These are phyloP conservation scores for Ochotona curzoniae DNA, from an alignment of 2,113 vertebrate species.

Conservation along the genomic window DNA sequence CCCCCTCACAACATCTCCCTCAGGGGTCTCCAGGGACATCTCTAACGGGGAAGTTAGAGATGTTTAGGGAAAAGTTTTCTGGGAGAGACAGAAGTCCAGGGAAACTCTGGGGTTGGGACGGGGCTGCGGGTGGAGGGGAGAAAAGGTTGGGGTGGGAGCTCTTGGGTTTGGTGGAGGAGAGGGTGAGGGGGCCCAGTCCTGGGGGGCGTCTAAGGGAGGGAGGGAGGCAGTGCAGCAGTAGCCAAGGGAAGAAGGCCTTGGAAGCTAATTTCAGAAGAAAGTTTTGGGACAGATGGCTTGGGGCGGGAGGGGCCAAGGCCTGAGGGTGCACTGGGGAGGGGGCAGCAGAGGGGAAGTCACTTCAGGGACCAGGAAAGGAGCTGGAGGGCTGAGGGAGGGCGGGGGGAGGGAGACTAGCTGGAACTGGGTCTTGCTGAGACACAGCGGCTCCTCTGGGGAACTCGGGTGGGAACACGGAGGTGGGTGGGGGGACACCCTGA, in stretches of 20 bases:
- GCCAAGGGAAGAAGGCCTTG: background rate
- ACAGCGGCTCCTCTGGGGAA: too few relatives aligned
- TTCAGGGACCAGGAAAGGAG: background rate
- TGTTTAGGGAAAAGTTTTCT: conserved; percentile 46
- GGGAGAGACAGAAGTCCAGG: background rate
- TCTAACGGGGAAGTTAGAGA: conserved; percentile 28
- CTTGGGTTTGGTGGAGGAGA: background rate
- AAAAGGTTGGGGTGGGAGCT: background rate
- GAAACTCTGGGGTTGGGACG: background rate
- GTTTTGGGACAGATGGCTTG: conserved; percentile 18
- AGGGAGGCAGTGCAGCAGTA: background rate
- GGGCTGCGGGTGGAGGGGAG: too few relatives aligned
- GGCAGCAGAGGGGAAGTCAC: background rate
- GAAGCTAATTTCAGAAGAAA: conserved; percentile 16
- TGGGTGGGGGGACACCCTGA: background rate
- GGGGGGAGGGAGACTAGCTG: background rate
- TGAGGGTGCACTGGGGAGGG: conserved; percentile 22
- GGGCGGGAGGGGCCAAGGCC: background rate
- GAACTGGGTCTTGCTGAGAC: too few relatives aligned
- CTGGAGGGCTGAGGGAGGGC: background rate
- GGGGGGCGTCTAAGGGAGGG: background rate
- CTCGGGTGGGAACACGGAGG: background rate
- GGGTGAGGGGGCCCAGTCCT: background rate
- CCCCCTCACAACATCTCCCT: background rate
- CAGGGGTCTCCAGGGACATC: background rate